phyloP scores from a whole-genome alignment of 2,888 invertebrate genomes.

The Sphaeridia pumilis region DNA sequence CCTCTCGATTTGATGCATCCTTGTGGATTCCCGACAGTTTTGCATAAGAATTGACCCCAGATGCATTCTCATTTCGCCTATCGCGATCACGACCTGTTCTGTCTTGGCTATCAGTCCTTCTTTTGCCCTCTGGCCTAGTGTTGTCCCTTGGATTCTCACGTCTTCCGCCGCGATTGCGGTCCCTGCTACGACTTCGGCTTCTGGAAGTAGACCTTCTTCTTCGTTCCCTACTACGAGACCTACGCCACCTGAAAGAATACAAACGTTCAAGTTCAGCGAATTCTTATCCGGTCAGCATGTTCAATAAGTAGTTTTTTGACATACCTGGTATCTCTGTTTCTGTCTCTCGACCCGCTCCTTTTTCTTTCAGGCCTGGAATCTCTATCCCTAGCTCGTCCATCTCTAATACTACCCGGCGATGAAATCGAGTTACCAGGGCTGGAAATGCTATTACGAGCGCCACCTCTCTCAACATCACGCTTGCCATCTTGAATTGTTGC shows the following conservation, averaged over 20 bases:
- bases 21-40: conserved; percentile 28
- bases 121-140: conserved; percentile 44
- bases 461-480: too few relatives aligned
- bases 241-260: too few relatives aligned
- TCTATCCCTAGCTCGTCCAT: conserved; percentile 40
- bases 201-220: conserved; percentile 42
- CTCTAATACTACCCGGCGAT: conserved; percentile 34
- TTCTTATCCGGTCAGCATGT: too few relatives aligned
- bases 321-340: conserved; percentile 16
- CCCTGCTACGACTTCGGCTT: conserved; percentile 36
- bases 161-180: conserved; percentile 17
- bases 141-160: conserved; percentile 31
- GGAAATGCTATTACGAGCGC: too few relatives aligned
- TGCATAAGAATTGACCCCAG: conserved; percentile 16
- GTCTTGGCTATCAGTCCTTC: conserved; percentile 6
- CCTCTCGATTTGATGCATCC: conserved; percentile 34
- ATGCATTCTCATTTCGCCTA: not conserved
- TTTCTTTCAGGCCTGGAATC: conserved; percentile 31
- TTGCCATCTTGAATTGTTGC: too few relatives aligned
- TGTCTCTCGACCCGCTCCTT: conserved; percentile 26
- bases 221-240: too few relatives aligned
- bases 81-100: conserved; percentile 3
- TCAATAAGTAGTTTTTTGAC: too few relatives aligned
- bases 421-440: too few relatives aligned
- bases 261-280: too few relatives aligned